phyloP scores from a whole-genome alignment of 2,888 invertebrate species.

The Muschampia plurimacula region DNA sequence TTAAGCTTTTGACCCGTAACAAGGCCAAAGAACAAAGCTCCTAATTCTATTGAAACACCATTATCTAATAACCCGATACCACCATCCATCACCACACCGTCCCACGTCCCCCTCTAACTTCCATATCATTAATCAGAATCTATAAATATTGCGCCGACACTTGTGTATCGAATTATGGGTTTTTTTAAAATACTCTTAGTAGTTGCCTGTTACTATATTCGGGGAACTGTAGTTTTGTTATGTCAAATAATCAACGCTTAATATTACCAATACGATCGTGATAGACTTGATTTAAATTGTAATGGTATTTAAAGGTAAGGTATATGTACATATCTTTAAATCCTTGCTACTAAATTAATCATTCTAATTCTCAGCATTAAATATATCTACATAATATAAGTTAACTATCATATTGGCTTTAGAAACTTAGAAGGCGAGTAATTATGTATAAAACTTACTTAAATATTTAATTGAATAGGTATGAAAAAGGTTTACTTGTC shows the following conservation, averaged over 20 bases:
- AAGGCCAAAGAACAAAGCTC: slow-evolving; percentile 78
- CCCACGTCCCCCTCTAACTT: slow-evolving; percentile 73
- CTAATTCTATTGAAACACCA: slow-evolving; percentile 83
- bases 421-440: too few species aligned
- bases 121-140: slow-evolving; percentile 83
- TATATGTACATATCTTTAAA: too few species aligned
- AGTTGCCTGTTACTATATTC: slow-evolving; percentile 12
- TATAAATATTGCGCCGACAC: slow-evolving; percentile 79
- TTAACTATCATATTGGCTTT: too few species aligned
- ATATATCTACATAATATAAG: too few species aligned
- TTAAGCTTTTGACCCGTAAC: slow-evolving; percentile 52
- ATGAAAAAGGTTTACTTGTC: too few species aligned
- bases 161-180: slow-evolving; percentile 71
- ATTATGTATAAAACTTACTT: too few species aligned
- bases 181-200: slow-evolving; percentile 34
- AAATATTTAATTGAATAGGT: too few species aligned
- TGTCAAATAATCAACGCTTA: not conserved
- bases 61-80: slow-evolving; percentile 81
- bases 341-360: too few species aligned
- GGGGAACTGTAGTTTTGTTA: not conserved
- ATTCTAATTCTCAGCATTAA: too few species aligned
- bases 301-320: too few species aligned
- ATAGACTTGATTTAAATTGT: too few species aligned
- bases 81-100: slow-evolving; percentile 73
- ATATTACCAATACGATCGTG: too few species aligned